A percentile compares a stretch with the other conserved stretches of the same genome.
Conservation (phyloP, 2,888 invertebrate genomes). For the Leptinotarsa juncta region DNA sequence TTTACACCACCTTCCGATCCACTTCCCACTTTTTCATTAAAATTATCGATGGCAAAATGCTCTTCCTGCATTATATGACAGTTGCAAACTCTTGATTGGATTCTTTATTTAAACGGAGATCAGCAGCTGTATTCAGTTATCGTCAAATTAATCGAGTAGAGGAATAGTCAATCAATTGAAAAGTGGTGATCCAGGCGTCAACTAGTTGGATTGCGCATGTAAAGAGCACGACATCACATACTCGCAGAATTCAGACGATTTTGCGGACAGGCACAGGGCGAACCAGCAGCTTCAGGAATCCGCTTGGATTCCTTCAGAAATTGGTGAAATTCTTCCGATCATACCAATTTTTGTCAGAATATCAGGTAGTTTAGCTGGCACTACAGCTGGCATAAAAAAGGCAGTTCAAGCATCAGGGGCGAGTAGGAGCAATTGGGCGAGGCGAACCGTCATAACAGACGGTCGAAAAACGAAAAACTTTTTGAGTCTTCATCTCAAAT, state of each 20-base stretch:
- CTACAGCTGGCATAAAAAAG: neutral
- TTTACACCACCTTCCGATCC: neutral
- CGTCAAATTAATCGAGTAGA: neutral
- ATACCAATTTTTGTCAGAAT: neutral
- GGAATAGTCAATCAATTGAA: slow-evolving; percentile 18
- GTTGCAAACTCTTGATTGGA: neutral
- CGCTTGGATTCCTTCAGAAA: neutral
- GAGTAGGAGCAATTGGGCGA: no score
- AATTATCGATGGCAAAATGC: neutral
- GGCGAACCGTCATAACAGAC: neutral
- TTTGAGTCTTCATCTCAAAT: no score
- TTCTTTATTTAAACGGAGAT: neutral
- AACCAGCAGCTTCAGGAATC: neutral
- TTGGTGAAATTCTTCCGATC: neutral
- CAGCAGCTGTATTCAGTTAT: neutral
- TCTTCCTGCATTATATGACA: neutral
- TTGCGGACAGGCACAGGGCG: neutral
- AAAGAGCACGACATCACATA: neutral
- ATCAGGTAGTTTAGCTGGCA: no score
- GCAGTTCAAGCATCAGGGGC: neutral
- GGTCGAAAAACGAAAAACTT: no score
- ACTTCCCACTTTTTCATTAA: neutral
- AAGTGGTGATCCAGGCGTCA: neutral
- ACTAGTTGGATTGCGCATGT: neutral
- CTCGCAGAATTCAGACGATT: neutral